These are phyloP conservation scores for Onthophagus sagittarius DNA, from an alignment of 2,888 invertebrate species.

Conservation along the genomic window DNA sequence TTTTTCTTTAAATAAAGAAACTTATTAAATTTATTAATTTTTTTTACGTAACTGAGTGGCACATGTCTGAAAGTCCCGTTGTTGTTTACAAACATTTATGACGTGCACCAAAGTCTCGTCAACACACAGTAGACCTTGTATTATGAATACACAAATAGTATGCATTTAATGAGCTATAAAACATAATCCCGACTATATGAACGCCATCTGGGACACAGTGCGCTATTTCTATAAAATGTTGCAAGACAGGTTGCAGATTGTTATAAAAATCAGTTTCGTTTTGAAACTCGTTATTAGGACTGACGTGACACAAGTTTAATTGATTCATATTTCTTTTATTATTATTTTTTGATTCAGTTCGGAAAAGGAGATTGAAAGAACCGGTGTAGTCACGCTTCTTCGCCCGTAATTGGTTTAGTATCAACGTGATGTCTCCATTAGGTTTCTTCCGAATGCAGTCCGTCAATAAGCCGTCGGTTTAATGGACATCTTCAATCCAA, in stretches of 20 bases:
- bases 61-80: not conserved
- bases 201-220: not conserved
- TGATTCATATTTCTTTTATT: not conserved
- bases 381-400: not conserved
- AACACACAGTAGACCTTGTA: not conserved
- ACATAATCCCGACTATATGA: not conserved
- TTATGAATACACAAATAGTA: not conserved
- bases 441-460: slow-evolving; percentile 7
- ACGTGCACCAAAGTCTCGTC: not conserved
- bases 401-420: slow-evolving; percentile 8
- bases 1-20: no score
- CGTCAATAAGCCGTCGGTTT: slow-evolving; percentile 1
- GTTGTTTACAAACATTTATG: not conserved
- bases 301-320: not conserved
- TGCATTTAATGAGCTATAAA: not conserved
- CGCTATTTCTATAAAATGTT: not conserved
- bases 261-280: no score
- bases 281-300: not conserved
- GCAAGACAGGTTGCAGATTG: no score
- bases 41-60: not conserved
- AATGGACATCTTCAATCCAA: slow-evolving; percentile 2
- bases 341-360: not conserved
- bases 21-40: not conserved
- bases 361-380: not conserved
- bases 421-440: slow-evolving; percentile 11